A percentile compares a stretch with the other conserved stretches of the same genome.
phyloP scores from a whole-genome alignment of 2,113 vertebrate species.

The Actenoides hombroni region DNA sequence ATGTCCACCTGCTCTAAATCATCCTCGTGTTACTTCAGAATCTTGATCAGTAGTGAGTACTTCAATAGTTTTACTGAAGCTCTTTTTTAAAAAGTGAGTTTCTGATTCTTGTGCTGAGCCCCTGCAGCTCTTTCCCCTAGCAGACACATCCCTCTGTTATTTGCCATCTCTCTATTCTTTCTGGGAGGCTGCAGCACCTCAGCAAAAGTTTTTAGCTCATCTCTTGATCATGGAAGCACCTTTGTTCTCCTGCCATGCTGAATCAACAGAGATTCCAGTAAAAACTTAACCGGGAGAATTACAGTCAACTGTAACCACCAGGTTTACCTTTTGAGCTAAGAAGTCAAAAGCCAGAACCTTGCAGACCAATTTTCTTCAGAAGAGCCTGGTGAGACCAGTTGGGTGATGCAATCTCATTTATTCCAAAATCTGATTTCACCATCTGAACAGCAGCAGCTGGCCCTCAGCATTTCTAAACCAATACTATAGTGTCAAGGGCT shows the following conservation, averaged over 20 bases:
- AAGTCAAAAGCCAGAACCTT: not conserved
- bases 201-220: not conserved
- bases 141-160: rapidly evolving
- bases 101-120: not conserved
- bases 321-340: not conserved
- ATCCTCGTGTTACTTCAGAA: not conserved
- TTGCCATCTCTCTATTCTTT: not conserved
- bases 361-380: not conserved
- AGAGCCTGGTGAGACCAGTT: not conserved
- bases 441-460: not conserved
- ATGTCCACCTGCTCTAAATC: not conserved
- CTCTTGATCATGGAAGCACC: not conserved
- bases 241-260: not conserved
- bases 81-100: not conserved
- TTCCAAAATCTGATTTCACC: not conserved
- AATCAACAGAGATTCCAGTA: not conserved
- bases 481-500: not conserved
- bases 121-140: not conserved
- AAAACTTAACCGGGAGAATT: not conserved
- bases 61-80: not conserved
- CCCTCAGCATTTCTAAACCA: not conserved
- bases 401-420: not conserved
- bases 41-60: not conserved
- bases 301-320: not conserved
- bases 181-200: not conserved